phyloP scores from a whole-genome alignment of 2,888 invertebrate genomes.

The Drosophila mulleri region DNA sequence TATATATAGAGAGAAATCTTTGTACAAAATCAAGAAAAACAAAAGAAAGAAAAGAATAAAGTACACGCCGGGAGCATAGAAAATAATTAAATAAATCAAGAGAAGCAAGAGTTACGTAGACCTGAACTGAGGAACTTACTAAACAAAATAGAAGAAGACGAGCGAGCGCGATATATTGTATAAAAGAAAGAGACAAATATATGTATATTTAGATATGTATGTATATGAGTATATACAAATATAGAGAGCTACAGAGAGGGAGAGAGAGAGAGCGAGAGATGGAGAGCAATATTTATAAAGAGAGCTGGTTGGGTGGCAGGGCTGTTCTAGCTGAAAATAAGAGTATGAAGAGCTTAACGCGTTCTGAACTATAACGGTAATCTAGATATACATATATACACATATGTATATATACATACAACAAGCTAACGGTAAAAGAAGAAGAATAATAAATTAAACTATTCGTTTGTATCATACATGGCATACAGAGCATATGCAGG shows the following conservation, averaged over 20 bases:
- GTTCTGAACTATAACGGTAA: slow-evolving; percentile 11
- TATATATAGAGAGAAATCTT: slow-evolving; percentile 48
- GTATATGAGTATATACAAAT: slow-evolving; percentile 1
- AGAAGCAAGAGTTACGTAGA: background rate
- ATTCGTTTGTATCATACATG: slow-evolving; percentile 54
- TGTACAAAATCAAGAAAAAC: slow-evolving; percentile 54
- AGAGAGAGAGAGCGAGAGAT: slow-evolving; percentile 21
- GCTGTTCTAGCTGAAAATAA: slow-evolving; percentile 36
- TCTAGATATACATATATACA: slow-evolving; percentile 19
- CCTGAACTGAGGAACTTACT: slow-evolving; percentile 46
- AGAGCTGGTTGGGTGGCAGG: slow-evolving; percentile 9
- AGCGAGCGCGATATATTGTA: slow-evolving; percentile 37
- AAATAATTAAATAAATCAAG: slow-evolving; percentile 2
- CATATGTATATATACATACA: slow-evolving; percentile 19
- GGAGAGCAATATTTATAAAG: slow-evolving; percentile 11
- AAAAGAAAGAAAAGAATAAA: slow-evolving; percentile 23
- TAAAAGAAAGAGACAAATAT: slow-evolving; percentile 30
- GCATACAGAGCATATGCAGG: slow-evolving; percentile 28
- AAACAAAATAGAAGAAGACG: slow-evolving; percentile 40
- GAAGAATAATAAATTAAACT: slow-evolving; percentile 17
- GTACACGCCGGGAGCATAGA: slow-evolving; percentile 8
- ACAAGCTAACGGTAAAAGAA: slow-evolving; percentile 1
- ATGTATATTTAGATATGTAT: slow-evolving; percentile 14
- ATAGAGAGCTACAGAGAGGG: background rate
- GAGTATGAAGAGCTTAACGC: slow-evolving; percentile 38